These are phyloP conservation scores for Orthonyx spaldingii DNA, from an alignment of 2,113 vertebrate species.

Conservation along the genomic window DNA sequence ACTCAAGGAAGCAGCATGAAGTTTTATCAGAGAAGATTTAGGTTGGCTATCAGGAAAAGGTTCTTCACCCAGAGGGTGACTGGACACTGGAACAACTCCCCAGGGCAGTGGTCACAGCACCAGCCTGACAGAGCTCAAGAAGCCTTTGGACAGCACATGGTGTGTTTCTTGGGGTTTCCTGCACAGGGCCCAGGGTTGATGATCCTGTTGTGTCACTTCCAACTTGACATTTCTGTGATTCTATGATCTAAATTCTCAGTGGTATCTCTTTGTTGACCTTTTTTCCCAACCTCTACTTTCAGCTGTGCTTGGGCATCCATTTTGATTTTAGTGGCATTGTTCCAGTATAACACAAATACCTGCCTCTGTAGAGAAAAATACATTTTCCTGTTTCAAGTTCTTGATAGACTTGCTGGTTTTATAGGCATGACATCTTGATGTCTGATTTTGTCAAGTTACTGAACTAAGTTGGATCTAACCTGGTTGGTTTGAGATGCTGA, in stretches of 20 bases:
- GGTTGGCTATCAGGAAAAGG: neutral
- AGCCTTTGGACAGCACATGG: rapidly evolving
- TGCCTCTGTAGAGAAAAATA: neutral
- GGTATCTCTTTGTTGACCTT: neutral
- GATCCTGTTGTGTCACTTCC: neutral
- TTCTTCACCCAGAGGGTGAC: neutral
- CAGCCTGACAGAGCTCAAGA: neutral
- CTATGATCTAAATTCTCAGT: neutral
- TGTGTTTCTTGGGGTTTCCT: neutral
- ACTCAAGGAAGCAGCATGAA: neutral
- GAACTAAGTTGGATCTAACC: neutral
- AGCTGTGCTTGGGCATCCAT: neutral
- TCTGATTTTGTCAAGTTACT: neutral
- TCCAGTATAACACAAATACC: neutral
- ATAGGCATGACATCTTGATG: neutral
- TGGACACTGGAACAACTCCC: neutral
- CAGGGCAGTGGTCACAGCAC: neutral
- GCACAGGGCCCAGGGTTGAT: too few species aligned
- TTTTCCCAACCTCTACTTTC: neutral
- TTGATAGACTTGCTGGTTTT: neutral
- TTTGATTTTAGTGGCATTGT: neutral
- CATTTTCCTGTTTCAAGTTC: neutral
- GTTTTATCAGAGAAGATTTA: neutral
- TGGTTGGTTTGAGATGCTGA: neutral
- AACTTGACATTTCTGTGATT: neutral